Conservation (phyloP, 2,113 vertebrate species). For the Istiophorus platypterus region DNA sequence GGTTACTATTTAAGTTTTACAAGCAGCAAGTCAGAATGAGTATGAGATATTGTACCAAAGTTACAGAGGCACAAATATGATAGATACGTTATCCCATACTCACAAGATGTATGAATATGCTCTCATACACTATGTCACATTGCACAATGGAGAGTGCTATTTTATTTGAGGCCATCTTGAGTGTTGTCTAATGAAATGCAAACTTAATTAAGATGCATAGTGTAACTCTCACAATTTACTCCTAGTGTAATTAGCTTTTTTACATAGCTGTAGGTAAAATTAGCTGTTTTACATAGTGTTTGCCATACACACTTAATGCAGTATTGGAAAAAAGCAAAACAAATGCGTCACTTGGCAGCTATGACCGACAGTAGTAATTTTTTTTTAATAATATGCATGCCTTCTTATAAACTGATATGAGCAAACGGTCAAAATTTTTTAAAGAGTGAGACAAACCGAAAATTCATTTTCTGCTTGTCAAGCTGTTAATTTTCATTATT, state of each 20-base stretch:
- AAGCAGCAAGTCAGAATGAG: neutral
- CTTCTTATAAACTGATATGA: constrained; percentile 36
- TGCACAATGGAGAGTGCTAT: constrained; percentile 5
- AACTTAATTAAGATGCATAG: constrained; percentile 80
- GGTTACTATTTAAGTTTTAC: neutral
- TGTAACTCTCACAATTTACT: constrained; percentile 68
- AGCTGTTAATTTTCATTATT: constrained; percentile 31
- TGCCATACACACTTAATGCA: constrained; percentile 23
- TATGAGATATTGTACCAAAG: neutral
- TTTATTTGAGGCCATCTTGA: constrained; percentile 64
- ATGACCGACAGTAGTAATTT: constrained; percentile 12
- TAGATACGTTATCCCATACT: neutral
- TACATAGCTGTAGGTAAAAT: constrained; percentile 73
- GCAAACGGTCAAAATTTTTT: constrained; percentile 32
- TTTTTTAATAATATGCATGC: neutral
- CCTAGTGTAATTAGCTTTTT: constrained; percentile 77
- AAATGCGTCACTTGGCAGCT: constrained; percentile 45
- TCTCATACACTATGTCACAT: constrained; percentile 14
- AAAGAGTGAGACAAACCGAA: constrained; percentile 25
- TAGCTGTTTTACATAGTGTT: constrained; percentile 62
- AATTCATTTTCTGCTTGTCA: constrained; percentile 37
- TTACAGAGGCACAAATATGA: neutral
- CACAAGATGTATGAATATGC: constrained; percentile 13
- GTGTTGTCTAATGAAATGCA: constrained; percentile 77
- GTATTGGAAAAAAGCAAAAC: constrained; percentile 13